These are phyloP conservation scores for Biston betularia DNA, from an alignment of 2,888 invertebrate genomes.

Conservation along the genomic window DNA sequence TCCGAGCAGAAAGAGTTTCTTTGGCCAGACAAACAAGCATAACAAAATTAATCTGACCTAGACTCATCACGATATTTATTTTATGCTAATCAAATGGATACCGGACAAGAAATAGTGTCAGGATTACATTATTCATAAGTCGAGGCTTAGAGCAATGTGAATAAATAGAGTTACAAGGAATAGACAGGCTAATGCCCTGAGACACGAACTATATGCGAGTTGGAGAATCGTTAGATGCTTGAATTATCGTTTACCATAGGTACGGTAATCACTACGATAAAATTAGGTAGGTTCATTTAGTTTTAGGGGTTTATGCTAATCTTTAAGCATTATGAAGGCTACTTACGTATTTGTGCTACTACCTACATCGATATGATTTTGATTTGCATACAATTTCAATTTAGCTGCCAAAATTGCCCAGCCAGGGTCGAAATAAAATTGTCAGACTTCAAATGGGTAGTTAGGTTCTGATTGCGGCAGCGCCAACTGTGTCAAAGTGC, in stretches of 20 bases:
- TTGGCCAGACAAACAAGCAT: not conserved
- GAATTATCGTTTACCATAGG: not conserved
- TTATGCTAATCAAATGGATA: slow-evolving; percentile 28
- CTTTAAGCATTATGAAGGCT: not conserved
- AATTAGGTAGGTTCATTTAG: too few species aligned
- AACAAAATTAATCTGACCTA: slow-evolving; percentile 10
- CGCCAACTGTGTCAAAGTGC: slow-evolving; percentile 25
- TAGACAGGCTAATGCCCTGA: slow-evolving; percentile 22
- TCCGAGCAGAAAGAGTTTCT: not conserved
- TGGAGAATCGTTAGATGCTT: not conserved
- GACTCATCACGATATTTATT: slow-evolving; percentile 17
- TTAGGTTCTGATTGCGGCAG: slow-evolving; percentile 19
- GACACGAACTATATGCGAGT: not conserved
- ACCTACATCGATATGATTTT: not conserved
- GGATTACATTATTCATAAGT: slow-evolving; percentile 33
- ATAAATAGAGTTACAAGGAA: slow-evolving; percentile 19
- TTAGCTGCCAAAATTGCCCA: slow-evolving; percentile 2
- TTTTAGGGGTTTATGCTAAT: not conserved
- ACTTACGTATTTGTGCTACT: not conserved
- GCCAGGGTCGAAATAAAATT: slow-evolving; percentile 10
- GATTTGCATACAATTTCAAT: slow-evolving; percentile 12
- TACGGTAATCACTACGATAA: not conserved
- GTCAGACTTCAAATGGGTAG: slow-evolving; percentile 7
- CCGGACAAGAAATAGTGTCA: slow-evolving; percentile 27
- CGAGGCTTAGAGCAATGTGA: slow-evolving; percentile 21